These are phyloP conservation scores for Glomeris marginata DNA, from an alignment of 2,888 invertebrate genomes.

Conservation along the genomic window DNA sequence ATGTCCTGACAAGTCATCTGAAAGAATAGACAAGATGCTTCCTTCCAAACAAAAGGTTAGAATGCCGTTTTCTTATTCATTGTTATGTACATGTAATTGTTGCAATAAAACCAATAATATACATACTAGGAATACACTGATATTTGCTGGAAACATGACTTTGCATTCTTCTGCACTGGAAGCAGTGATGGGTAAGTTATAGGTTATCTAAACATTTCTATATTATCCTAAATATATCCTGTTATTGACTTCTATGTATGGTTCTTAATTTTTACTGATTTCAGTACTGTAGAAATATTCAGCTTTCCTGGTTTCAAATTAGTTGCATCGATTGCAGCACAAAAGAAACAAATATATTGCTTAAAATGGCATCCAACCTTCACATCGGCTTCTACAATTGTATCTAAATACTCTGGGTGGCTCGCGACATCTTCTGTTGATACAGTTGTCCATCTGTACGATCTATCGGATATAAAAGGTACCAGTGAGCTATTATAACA, in stretches of 20 bases:
- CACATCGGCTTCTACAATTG: constrained; percentile 34
- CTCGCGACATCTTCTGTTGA: constrained; percentile 46
- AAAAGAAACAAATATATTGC: constrained; percentile 46
- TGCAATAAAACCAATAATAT: too few species aligned
- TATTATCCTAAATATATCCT: constrained; percentile 11
- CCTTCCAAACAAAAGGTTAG: too few species aligned
- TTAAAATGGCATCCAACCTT: constrained; percentile 57
- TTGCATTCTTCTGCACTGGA: constrained; percentile 43
- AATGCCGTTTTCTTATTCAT: too few species aligned
- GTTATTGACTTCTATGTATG: constrained; percentile 3
- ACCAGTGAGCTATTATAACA: constrained; percentile 8
- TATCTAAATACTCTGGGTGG: constrained; percentile 44
- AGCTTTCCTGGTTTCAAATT: constrained; percentile 25
- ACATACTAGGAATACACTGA: too few species aligned
- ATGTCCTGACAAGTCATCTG: constrained; percentile 22
- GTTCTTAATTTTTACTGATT: constrained; percentile 10
- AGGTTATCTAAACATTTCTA: constrained; percentile 13
- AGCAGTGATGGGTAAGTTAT: constrained; percentile 43
- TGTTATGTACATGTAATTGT: too few species aligned
- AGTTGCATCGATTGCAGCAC: constrained; percentile 33
- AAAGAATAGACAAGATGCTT: constrained; percentile 20
- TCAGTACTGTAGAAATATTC: constrained; percentile 30
- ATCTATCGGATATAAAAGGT: constrained; percentile 15
- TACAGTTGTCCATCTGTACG: constrained; percentile 37
- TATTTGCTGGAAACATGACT: constrained; percentile 45